These are phyloP conservation scores for Enteromius treurensis DNA, from an alignment of 2,797 vertebrate species.

Conservation along the genomic window DNA sequence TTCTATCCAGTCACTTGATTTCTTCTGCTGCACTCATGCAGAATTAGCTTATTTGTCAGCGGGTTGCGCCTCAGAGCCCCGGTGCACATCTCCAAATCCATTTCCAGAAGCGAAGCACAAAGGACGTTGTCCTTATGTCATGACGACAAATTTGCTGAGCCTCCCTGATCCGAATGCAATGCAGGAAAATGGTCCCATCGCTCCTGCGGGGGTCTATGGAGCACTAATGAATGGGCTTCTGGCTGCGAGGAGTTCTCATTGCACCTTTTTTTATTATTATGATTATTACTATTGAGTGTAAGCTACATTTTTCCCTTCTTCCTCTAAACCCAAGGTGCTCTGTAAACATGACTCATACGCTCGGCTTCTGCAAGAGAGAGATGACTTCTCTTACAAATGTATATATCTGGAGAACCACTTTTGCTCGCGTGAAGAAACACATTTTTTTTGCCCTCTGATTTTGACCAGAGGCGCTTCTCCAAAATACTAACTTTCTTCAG, in stretches of 20 bases:
- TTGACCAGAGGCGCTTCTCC: constrained; percentile 32
- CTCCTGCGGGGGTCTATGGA: constrained; percentile 59
- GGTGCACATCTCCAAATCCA: constrained; percentile 65
- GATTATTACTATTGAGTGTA: constrained; percentile 64
- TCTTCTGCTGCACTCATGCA: constrained; percentile 68
- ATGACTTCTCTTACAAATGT: constrained; percentile 50
- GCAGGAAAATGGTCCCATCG: constrained; percentile 64
- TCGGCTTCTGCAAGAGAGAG: constrained; percentile 43
- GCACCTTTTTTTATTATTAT: constrained; percentile 66
- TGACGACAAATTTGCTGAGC: constrained; percentile 68
- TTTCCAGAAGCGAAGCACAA: constrained; percentile 67
- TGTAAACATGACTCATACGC: constrained; percentile 60
- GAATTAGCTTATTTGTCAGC: constrained; percentile 68
- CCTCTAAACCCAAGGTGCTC: constrained; percentile 57
- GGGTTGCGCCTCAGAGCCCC: constrained; percentile 60
- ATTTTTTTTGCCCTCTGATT: constrained; percentile 19
- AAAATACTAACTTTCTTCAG: constrained; percentile 30
- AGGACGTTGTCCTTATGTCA: constrained; percentile 73
- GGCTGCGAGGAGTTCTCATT: constrained; percentile 59
- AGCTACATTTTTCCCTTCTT: constrained; percentile 52
- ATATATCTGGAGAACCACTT: constrained; percentile 43
- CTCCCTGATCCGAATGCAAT: constrained; percentile 61
- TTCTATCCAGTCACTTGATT: constrained; percentile 59
- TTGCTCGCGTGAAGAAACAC: not conserved
- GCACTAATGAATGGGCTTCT: constrained; percentile 67